These are phyloP conservation scores for Drosophila vallismaia DNA, from an alignment of 2,888 invertebrate genomes.

Conservation along the genomic window DNA sequence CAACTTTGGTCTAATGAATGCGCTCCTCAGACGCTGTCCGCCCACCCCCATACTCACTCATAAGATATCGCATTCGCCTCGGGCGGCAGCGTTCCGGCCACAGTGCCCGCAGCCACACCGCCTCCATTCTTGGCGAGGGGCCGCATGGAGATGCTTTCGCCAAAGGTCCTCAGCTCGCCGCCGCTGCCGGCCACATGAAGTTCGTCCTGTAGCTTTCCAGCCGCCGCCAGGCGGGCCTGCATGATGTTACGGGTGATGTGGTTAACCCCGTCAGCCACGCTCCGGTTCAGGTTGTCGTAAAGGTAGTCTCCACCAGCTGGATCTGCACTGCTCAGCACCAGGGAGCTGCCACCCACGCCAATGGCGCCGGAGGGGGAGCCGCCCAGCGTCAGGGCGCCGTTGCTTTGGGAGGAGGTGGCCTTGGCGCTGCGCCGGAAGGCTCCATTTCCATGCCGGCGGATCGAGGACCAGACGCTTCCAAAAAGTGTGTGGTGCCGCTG, in stretches of 20 bases:
- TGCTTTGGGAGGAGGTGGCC: constrained; percentile 73
- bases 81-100: constrained; percentile 62
- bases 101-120: constrained; percentile 47
- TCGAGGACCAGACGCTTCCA: constrained; percentile 97
- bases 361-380: constrained; percentile 49
- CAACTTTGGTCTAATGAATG: constrained; percentile 24
- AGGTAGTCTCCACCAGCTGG: constrained; percentile 63
- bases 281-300: constrained; percentile 80
- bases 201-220: constrained; percentile 65
- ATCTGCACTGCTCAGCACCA: constrained; percentile 63
- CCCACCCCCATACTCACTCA: constrained; percentile 78
- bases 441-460: constrained; percentile 89
- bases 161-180: constrained; percentile 80
- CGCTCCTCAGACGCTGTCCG: not conserved
- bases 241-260: constrained; percentile 82
- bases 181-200: constrained; percentile 67
- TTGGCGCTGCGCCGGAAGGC: constrained; percentile 79
- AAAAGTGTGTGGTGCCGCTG: constrained; percentile 98
- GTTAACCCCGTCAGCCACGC: constrained; percentile 83
- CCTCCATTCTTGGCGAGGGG: constrained; percentile 79
- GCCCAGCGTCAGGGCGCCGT: constrained; percentile 66
- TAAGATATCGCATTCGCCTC: constrained; percentile 75
- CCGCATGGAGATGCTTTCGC: constrained; percentile 90
- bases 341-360: constrained; percentile 68
- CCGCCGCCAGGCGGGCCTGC: constrained; percentile 76